Base-by-base conservation (phyloP, 30 jellyfish, hydroid and myxozoan species). In the Cassiopea andromeda region DNA sequence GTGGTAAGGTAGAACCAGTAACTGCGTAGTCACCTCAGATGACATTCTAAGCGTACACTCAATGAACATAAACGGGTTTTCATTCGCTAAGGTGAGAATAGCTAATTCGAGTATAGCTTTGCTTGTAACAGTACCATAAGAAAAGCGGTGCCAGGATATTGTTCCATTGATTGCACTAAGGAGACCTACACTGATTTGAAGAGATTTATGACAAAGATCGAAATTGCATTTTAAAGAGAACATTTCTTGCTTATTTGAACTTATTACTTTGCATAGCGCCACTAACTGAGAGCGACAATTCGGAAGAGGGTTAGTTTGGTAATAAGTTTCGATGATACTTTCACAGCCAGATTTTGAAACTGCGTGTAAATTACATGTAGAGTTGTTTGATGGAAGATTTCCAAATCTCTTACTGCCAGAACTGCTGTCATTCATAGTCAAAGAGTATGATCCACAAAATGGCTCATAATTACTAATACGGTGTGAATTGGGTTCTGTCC, bases 21-120 rank as follows among this genome's bases (percentile, higher is more conserved):
- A 83, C 78, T 92, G 97, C 4, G 76, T 17, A 27, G 72, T 9
- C 46, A 66, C 10, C 1, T 82, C 71, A 6, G 27, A 43, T 46
- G 78, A 46, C 64, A 18, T 64, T 12, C 74, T 64, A 18, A 44
- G 60, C 46, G 79, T 60, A 80, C 97, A 92, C 60, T 64, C 84
- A 43, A 92, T 46, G 66, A 92, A 85, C 87, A 92, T 57, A 74
- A 73, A 92, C 8, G 92, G 92, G 64, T 85, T 64, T 57, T 87
- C 76, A 1, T 69, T 50, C 7, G 14, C 50, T 19, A 83, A 61
- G 67, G 94, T 46, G 38, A 44, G 16, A 1, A 17, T 48, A 10
- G 92, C 94, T 15, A 60, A 54, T 7, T 68, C 69, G 8, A 27
- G 46, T 1, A 92, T n/a, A 1, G 7, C n/a, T 46, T 47, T 59